Percentiles rank a stretch among this genome's conserved stretches.
These are phyloP conservation scores for Pleuronectes platessa DNA, from an alignment of 2,113 vertebrate genomes.

Conservation along the genomic window DNA sequence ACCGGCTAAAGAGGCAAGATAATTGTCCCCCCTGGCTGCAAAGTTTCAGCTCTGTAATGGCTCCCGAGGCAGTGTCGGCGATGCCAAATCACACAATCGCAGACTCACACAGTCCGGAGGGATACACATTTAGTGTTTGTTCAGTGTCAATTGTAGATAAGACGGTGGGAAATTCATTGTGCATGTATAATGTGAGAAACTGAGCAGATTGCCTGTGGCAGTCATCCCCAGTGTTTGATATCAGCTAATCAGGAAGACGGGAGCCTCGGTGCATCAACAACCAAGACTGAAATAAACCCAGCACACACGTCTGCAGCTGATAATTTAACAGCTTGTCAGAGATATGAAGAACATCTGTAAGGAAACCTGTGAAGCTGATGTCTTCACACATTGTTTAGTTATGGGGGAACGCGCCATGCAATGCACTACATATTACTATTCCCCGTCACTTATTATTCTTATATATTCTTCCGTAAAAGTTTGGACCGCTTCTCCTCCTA, in stretches of 20 bases:
- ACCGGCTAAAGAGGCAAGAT: constrained; percentile 37
- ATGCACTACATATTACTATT: no score
- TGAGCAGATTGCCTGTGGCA: constrained; percentile 41
- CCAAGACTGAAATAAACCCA: constrained; percentile 8
- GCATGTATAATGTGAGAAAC: constrained; percentile 38
- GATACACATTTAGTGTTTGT: constrained; percentile 42
- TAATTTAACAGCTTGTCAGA: constrained; percentile 1
- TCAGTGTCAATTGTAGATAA: constrained; percentile 60
- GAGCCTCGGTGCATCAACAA: background rate
- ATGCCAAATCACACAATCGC: constrained; percentile 66
- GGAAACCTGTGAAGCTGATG: background rate
- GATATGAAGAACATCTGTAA: background rate
- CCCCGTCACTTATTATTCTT: no score
- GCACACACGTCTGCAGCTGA: constrained; percentile 15
- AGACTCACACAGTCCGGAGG: constrained; percentile 45
- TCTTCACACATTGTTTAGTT: background rate
- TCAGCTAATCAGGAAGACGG: constrained; percentile 19
- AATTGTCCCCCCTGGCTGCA: constrained; percentile 54
- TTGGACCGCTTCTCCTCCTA: no score
- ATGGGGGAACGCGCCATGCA: no score
- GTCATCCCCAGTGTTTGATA: constrained; percentile 11
- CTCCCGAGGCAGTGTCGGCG: constrained; percentile 43
- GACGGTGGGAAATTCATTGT: constrained; percentile 54
- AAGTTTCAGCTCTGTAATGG: constrained; percentile 49
- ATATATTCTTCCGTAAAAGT: no score